Evolutionary conservation across 2,888 invertebrate genomes (phyloP).

Genomic region (Phyto melanocephala): DNA sequence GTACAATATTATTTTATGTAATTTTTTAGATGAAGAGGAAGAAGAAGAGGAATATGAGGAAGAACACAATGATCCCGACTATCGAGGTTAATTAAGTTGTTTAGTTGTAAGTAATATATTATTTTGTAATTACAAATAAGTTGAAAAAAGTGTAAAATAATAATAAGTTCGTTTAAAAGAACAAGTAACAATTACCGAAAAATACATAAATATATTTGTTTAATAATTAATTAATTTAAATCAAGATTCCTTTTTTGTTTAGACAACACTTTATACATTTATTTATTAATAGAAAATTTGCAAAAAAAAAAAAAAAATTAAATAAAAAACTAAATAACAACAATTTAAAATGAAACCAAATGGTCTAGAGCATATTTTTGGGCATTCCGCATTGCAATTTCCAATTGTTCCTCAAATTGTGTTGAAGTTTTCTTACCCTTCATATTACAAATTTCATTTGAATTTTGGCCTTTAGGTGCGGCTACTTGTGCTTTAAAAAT

Average conservation of each 20-base stretch:
- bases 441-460: constrained; percentile 83
- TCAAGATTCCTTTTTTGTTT: neutral
- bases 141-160: constrained; percentile 10
- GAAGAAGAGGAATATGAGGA: constrained; percentile 84
- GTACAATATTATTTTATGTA: too few relatives aligned
- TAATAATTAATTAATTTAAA: neutral
- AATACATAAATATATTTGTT: neutral
- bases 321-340: constrained; percentile 40
- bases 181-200: neutral
- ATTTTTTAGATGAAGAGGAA: constrained; percentile 79
- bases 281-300: neutral
- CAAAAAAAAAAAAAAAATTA: neutral
- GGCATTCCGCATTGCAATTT: constrained; percentile 82
- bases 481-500: constrained; percentile 81
- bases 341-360: constrained; percentile 25
- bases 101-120: constrained; percentile 37
- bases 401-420: constrained; percentile 83
- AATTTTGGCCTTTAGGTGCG: constrained; percentile 82
- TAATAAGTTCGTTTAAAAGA: constrained; percentile 17
- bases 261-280: too few relatives aligned
- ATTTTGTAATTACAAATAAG: constrained; percentile 19
- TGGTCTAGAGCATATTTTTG: constrained; percentile 79
- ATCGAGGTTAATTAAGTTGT: constrained; percentile 71
- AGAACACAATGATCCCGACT: constrained; percentile 82
- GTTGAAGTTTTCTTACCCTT: constrained; percentile 81